Conservation (phyloP, 2,113 vertebrate genomes). For the Glaucomys volans region DNA sequence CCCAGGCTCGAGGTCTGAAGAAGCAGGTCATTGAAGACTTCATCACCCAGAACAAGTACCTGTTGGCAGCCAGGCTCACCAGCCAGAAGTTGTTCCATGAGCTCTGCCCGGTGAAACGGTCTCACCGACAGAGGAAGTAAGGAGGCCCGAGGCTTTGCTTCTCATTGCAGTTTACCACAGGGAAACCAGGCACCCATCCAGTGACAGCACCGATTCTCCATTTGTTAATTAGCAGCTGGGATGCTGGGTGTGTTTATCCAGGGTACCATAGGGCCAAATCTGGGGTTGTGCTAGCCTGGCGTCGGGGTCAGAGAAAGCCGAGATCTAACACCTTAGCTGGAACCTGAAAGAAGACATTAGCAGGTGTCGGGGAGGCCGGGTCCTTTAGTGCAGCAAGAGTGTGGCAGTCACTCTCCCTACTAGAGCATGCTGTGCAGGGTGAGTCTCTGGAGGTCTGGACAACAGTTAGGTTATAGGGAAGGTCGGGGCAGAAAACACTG, state of each 20-base stretch:
- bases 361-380: neutral
- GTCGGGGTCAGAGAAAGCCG: neutral
- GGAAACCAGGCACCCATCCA: neutral
- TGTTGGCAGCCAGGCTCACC: slow-evolving; percentile 93
- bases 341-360: neutral
- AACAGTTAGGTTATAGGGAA: neutral
- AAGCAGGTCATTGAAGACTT: slow-evolving; percentile 97
- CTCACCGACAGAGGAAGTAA: slow-evolving; percentile 97
- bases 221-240: rapidly evolving
- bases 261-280: neutral
- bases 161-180: too few relatives aligned
- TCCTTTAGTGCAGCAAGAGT: neutral
- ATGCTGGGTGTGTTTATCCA: neutral
- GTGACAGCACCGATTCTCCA: neutral
- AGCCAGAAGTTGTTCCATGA: slow-evolving; percentile 96
- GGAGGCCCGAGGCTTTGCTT: slow-evolving; percentile 65
- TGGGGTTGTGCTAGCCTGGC: neutral
- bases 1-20: slow-evolving; percentile 95
- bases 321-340: too few relatives aligned
- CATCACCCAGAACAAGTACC: slow-evolving; percentile 96
- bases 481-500: too few relatives aligned
- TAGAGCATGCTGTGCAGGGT: neutral
- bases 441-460: neutral
- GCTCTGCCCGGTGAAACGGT: slow-evolving; percentile 96
- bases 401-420: neutral